A percentile compares a stretch with the other conserved stretches of the same genome.
These are phyloP conservation scores for Xanthorhoe spadicearia DNA, from an alignment of 2,888 invertebrate genomes.

Conservation along the genomic window DNA sequence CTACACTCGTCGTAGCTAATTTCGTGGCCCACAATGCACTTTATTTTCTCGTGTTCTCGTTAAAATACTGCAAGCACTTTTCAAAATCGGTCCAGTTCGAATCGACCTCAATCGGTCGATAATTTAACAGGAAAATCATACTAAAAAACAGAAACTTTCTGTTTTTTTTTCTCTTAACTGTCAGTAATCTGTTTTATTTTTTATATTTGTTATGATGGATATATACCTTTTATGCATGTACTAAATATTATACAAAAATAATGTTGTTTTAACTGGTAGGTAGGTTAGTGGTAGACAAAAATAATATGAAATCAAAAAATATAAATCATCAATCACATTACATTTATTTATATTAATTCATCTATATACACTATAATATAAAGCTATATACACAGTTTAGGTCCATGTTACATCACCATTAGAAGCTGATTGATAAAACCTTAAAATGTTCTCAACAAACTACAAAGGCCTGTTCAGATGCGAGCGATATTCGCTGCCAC, in stretches of 20 bases:
- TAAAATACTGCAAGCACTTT: slow-evolving; percentile 18
- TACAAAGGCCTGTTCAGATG: slow-evolving; percentile 3
- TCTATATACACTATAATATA: slow-evolving; percentile 73
- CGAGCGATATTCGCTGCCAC: background rate
- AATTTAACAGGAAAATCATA: background rate
- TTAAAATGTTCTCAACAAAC: slow-evolving; percentile 28
- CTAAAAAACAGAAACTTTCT: background rate
- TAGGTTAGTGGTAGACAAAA: no score
- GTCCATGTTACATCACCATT: slow-evolving; percentile 69
- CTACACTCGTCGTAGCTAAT: slow-evolving; percentile 1
- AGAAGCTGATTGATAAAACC: slow-evolving; percentile 38
- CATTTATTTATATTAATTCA: slow-evolving; percentile 65
- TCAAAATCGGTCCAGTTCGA: slow-evolving; percentile 15
- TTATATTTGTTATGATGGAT: no score
- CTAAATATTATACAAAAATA: no score
- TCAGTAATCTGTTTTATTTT: no score
- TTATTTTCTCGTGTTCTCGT: slow-evolving; percentile 27
- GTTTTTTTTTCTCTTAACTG: no score
- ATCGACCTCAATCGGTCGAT: background rate
- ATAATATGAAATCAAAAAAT: slow-evolving; percentile 28
- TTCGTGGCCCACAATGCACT: slow-evolving; percentile 26
- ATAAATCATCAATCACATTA: slow-evolving; percentile 51
- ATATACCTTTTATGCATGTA: no score
- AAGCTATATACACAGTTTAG: slow-evolving; percentile 81
- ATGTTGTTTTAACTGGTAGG: no score